Evolutionary conservation across 2,113 vertebrate species (phyloP).

Genomic region (Coryphaenoides rupestris): DNA sequence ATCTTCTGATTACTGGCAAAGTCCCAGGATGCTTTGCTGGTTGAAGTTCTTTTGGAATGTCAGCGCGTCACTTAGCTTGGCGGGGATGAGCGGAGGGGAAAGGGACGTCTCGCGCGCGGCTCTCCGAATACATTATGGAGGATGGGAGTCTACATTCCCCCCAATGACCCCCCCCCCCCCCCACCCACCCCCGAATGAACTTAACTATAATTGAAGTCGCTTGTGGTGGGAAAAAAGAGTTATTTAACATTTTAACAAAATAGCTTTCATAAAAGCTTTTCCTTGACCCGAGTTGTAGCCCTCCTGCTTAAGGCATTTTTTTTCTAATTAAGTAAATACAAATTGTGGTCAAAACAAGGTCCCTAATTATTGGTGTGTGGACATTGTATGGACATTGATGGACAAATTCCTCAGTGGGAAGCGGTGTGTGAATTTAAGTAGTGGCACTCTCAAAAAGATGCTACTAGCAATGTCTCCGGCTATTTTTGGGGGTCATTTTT

Average conservation of each 20-base stretch:
- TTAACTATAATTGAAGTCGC: constrained; percentile 53
- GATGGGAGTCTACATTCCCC: constrained; percentile 36
- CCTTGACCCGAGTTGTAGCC: constrained; percentile 44
- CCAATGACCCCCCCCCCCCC: too few relatives aligned
- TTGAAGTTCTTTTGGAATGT: constrained; percentile 45
- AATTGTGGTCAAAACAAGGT: not conserved
- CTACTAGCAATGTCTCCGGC: too few relatives aligned
- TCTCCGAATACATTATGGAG: constrained; percentile 45
- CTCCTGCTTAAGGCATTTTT: not conserved
- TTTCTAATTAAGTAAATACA: not conserved
- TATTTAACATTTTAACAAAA: constrained; percentile 15
- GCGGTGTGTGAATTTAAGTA: too few relatives aligned
- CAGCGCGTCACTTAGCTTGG: constrained; percentile 46
- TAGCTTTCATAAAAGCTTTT: constrained; percentile 16
- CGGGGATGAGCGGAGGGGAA: constrained; percentile 34
- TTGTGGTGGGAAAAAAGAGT: constrained; percentile 39
- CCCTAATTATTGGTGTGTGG: too few relatives aligned
- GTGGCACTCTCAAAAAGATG: too few relatives aligned
- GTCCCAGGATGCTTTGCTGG: constrained; percentile 28
- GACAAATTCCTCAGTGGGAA: too few relatives aligned
- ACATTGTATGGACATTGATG: too few relatives aligned
- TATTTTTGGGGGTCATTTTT: too few relatives aligned
- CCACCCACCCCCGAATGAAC: constrained; percentile 38
- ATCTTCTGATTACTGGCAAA: constrained; percentile 43
- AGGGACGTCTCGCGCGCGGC: constrained; percentile 40